Evolutionary conservation across 1,140 invertebrate species (phyloP), one percentile per base, ranked within the genome.

Genomic region (Sminthurides bifidus): DNA sequence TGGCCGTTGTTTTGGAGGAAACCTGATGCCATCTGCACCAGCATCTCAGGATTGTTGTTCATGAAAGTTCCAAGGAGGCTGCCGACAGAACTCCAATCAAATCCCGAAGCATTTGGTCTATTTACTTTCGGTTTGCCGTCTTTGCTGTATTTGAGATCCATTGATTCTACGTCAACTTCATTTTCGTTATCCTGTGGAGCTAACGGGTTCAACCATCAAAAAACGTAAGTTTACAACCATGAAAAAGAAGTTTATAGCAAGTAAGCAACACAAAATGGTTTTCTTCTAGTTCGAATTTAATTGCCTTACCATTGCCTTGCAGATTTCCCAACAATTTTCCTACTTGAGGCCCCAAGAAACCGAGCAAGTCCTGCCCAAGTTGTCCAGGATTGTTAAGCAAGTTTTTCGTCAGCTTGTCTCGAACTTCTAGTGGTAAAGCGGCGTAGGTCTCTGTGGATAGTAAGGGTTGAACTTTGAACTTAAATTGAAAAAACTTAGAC

Each of bases 331-430:
- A 35, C 8, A 58, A 37, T 29, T 58, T 64, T 50, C 58, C 56
- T 2, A 64, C 54, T 46, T 64, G 58, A 40, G 62, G 62, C 0
- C 58, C 62, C 3, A 64, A 31, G 24, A 64, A 35, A 19, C 48
- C 49, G 10, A 64, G 31, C 19, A 64, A 23, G 43, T 64, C 59
- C 37, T 59, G 33, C 30, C 62, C 62, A 17, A 64, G 12, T 37
- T 64, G 54, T 30, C 56, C 59, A n/a, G 62, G 62, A 61, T 64
- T 64, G 1, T 45, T 23, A 4, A 64, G 33, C 2, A 64, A 48
- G 48, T 64, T 56, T 30, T 64, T 64, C n/a, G 51, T 59, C 10
- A 64, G 29, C 38, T 59, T 64, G 33, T 64, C 52, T n/a, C 59
- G 23, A n/a, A 64, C n/a, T 48, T 64, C 62, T 15, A 60, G 26